Evolutionary conservation across 2,113 vertebrate species (phyloP).

Genomic region (Puma concolor): DNA sequence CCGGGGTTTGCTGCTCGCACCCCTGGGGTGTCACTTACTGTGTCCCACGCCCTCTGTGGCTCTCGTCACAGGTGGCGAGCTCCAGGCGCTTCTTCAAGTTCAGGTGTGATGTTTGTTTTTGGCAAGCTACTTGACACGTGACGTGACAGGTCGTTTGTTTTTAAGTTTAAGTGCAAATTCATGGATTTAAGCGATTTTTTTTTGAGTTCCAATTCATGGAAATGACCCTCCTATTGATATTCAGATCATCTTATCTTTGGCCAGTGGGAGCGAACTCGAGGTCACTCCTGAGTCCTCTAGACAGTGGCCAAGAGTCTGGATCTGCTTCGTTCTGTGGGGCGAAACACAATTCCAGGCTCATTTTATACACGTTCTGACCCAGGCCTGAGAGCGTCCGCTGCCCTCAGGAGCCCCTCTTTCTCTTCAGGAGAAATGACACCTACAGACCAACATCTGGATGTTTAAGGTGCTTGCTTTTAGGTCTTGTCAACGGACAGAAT

Average conservation of each 20-base stretch:
- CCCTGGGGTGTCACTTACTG: too few species aligned
- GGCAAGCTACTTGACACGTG: background rate
- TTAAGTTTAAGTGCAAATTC: background rate
- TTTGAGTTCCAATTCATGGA: background rate
- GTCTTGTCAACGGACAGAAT: background rate
- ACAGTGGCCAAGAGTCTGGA: fast-evolving
- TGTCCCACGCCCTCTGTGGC: fast-evolving
- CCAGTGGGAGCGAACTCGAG: fast-evolving
- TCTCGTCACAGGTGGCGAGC: fast-evolving
- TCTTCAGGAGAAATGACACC: background rate
- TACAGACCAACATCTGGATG: background rate
- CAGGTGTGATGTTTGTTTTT: background rate
- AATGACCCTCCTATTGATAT: too few species aligned
- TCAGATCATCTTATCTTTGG: background rate
- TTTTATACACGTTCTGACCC: fast-evolving
- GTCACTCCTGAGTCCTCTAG: too few species aligned
- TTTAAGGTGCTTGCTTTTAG: background rate
- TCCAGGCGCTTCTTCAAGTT: background rate
- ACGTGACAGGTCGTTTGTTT: background rate
- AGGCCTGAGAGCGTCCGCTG: fast-evolving
- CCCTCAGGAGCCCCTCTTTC: background rate
- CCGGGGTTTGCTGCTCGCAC: too few species aligned
- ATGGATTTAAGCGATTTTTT: background rate
- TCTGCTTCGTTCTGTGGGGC: background rate
- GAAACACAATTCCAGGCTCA: background rate